A percentile compares a stretch with the other conserved stretches of the same genome.
These are phyloP conservation scores for Lutjanus erythropterus DNA, from an alignment of 2,113 vertebrate species.

Conservation along the genomic window DNA sequence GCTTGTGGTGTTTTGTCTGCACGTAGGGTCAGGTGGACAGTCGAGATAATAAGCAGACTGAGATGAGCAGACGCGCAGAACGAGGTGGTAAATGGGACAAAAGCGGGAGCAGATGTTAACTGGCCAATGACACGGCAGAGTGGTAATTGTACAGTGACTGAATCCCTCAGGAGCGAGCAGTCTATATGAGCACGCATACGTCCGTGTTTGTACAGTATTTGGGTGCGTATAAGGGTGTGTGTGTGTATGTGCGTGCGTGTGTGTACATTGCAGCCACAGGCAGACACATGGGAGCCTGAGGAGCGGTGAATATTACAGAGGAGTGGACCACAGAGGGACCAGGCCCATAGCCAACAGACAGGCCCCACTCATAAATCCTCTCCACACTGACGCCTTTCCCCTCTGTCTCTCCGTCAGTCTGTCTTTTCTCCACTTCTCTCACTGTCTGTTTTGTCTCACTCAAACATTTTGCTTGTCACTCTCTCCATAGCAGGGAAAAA, in stretches of 20 bases:
- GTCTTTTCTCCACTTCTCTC: slow-evolving; percentile 39
- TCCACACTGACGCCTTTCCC: slow-evolving; percentile 75
- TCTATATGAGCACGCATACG: slow-evolving; percentile 40
- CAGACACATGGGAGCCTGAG: slow-evolving; percentile 84
- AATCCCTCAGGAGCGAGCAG: slow-evolving; percentile 50
- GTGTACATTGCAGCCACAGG: slow-evolving; percentile 72
- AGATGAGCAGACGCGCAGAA: slow-evolving; percentile 25
- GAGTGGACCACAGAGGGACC: slow-evolving; percentile 83
- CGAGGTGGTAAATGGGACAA: slow-evolving; percentile 21
- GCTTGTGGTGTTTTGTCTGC: slow-evolving; percentile 23
- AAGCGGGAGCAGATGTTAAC: slow-evolving; percentile 48
- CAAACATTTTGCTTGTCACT: slow-evolving; percentile 37
- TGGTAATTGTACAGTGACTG: slow-evolving; percentile 64
- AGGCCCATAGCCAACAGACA: slow-evolving; percentile 80
- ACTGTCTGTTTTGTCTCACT: slow-evolving; percentile 53
- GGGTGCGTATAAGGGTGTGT: slow-evolving; percentile 31
- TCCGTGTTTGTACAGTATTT: slow-evolving; percentile 46
- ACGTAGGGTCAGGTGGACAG: slow-evolving; percentile 50
- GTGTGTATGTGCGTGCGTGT: slow-evolving; percentile 54
- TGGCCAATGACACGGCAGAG: slow-evolving; percentile 49
- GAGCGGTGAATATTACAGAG: slow-evolving; percentile 82
- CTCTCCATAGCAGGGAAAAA: slow-evolving; percentile 37
- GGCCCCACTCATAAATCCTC: slow-evolving; percentile 80
- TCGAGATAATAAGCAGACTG: neutral
- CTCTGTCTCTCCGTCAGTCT: slow-evolving; percentile 61